Percentiles rank a stretch among this genome's conserved stretches.
Evolutionary conservation across 2,113 vertebrate genomes (phyloP).

Genomic region (Seriola aureovittata): DNA sequence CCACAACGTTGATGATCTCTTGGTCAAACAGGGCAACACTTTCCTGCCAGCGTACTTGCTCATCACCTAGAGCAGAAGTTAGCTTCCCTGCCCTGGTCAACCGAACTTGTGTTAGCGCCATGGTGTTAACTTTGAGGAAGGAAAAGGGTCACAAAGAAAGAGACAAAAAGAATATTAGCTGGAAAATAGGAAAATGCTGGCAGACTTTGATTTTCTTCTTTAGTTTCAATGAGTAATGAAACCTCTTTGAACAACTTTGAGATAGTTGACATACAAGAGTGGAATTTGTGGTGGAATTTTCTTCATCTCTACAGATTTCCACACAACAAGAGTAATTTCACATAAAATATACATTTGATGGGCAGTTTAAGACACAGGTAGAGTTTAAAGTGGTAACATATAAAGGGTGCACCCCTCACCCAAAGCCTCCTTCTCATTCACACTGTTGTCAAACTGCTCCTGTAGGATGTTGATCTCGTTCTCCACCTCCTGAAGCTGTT

Average conservation of each 20-base stretch:
- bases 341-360: neutral
- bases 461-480: conserved; percentile 85
- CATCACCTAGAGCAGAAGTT: conserved; percentile 86
- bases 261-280: neutral
- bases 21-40: conserved; percentile 85
- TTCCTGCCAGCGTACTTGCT: conserved; percentile 90
- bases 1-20: conserved; percentile 87
- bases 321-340: neutral
- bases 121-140: conserved; percentile 80
- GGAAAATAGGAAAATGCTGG: neutral
- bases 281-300: neutral
- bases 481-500: conserved; percentile 85
- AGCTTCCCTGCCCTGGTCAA: conserved; percentile 86
- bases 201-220: neutral
- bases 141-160: neutral
- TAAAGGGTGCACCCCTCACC: conserved; percentile 70
- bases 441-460: conserved; percentile 85
- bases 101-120: conserved; percentile 86
- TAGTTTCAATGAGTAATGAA: neutral
- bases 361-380: neutral
- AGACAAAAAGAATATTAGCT: neutral
- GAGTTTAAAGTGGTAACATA: neutral
- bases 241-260: neutral
- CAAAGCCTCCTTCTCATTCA: conserved; percentile 87
- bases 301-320: neutral